Evolutionary conservation across 2,888 invertebrate species (phyloP), one percentile per base, ranked within the genome.

Genomic region (Theristus sp.): DNA sequence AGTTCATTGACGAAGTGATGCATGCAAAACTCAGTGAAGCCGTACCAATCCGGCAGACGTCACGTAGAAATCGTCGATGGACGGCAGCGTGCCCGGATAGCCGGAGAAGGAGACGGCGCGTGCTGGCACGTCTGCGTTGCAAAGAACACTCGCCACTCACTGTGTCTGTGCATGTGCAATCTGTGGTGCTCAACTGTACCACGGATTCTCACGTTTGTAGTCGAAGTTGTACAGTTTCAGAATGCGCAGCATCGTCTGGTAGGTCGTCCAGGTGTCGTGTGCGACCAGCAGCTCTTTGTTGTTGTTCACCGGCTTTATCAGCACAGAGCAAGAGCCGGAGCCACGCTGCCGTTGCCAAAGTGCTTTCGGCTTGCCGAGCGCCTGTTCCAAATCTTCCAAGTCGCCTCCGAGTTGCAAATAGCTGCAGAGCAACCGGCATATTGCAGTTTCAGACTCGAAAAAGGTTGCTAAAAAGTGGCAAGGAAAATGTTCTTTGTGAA

Each of bases 211-310:
- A n/a, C 49, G n/a, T 49, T 17, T 24, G 73, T 83, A 87, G 63
- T 83, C 82, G 59, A 91, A 82, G 69, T 84, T 84, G 77, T 90
- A 90, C 61, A 83, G 82, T 74, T 90, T 90, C 69, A 87, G 78
- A 46, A 89, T 81, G 61, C 88, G 81, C 62, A 87, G 79, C 89
- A 90, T 90, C 64, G 83, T 81, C 38, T 82, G 80, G 71, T 85
- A 89, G 64, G 84, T 84, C 71, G 82, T 84, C 74, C 86, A 88
- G 1, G 86, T 84, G 69, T 85, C 86, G 71, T 90, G 89, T 0
- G 86, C 83, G 25, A 86, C 80, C 64, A 82, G 84, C 31, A 89
- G 71, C 67, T 79, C 75, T 80, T 72, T 67, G 64, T 78, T 74
- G 63, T 79, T 81, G 0, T 82, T 22, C 56, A 83, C 75, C 58